Evolutionary conservation across 2,888 invertebrate species (phyloP).

Genomic region (Caenorhabditis sp.): DNA sequence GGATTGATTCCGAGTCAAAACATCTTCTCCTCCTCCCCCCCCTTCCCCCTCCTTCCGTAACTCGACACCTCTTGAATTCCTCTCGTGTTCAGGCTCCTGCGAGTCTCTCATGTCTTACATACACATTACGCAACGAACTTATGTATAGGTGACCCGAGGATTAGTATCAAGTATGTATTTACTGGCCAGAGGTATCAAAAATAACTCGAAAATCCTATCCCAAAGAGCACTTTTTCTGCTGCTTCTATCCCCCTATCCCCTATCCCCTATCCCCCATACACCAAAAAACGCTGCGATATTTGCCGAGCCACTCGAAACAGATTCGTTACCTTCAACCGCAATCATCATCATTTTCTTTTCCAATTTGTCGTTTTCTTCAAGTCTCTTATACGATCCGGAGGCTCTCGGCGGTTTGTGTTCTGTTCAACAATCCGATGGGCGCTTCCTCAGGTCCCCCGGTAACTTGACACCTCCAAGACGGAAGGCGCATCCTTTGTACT

Average conservation of each 20-base stretch:
- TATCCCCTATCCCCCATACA: not conserved
- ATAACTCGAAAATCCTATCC: not conserved
- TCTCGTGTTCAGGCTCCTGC: conserved; percentile 6
- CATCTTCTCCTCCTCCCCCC: conserved; percentile 9
- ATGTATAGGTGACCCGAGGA: too few relatives aligned
- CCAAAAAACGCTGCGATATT: conserved; percentile 6
- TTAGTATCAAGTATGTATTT: not conserved
- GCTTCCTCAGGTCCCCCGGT: too few relatives aligned
- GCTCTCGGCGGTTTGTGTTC: not conserved
- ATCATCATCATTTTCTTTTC: not conserved
- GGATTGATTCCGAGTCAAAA: conserved; percentile 41
- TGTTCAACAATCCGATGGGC: not conserved
- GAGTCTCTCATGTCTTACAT: conserved; percentile 3
- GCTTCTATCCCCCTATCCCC: too few relatives aligned
- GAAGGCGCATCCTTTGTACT: conserved; percentile 51
- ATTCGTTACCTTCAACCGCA: conserved; percentile 9
- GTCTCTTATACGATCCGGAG: not conserved
- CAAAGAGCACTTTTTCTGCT: conserved; percentile 7
- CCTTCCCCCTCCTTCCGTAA: conserved; percentile 36
- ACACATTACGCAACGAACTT: conserved; percentile 46
- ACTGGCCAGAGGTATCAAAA: conserved; percentile 5
- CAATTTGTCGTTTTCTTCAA: not conserved
- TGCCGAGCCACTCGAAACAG: not conserved
- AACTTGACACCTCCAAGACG: conserved; percentile 42
- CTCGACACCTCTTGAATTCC: conserved; percentile 55